These are phyloP conservation scores for Hemicentrotus pulcherrimus DNA, from an alignment of 35 echinoderm and acorn worm genomes.

Conservation along the genomic window DNA sequence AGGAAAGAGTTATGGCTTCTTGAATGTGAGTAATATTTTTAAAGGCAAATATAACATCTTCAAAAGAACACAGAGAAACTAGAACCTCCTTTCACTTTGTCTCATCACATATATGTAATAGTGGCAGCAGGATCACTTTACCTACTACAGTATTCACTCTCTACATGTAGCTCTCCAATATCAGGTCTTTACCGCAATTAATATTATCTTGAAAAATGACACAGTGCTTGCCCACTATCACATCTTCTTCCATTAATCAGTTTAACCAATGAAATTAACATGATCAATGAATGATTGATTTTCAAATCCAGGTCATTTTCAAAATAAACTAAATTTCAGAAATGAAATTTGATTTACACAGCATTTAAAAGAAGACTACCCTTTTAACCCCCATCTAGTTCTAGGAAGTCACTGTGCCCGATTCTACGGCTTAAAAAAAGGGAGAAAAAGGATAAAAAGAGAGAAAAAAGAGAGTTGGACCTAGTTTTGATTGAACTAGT, in stretches of 20 bases:
- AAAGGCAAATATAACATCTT: neutral
- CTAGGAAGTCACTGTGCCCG: neutral
- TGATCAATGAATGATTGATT: neutral
- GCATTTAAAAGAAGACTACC: too few species aligned
- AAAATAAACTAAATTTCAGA: neutral
- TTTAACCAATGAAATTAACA: neutral
- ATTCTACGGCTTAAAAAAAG: neutral
- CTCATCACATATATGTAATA: too few species aligned
- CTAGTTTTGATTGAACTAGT: slow-evolving; percentile 5
- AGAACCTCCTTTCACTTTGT: neutral
- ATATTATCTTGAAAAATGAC: neutral
- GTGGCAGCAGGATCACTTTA: too few species aligned
- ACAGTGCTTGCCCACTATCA: neutral
- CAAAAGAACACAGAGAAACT: neutral
- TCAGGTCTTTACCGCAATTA: neutral
- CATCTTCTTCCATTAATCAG: neutral
- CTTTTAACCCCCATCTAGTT: neutral
- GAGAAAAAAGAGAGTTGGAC: neutral
- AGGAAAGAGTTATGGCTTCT: too few species aligned
- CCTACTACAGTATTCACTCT: too few species aligned
- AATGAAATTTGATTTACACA: too few species aligned
- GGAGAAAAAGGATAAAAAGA: neutral
- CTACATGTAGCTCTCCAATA: too few species aligned
- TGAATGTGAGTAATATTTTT: too few species aligned
- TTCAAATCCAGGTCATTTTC: neutral